phyloP scores from a whole-genome alignment of 2,888 invertebrate species.

The Drosophila borborema region DNA sequence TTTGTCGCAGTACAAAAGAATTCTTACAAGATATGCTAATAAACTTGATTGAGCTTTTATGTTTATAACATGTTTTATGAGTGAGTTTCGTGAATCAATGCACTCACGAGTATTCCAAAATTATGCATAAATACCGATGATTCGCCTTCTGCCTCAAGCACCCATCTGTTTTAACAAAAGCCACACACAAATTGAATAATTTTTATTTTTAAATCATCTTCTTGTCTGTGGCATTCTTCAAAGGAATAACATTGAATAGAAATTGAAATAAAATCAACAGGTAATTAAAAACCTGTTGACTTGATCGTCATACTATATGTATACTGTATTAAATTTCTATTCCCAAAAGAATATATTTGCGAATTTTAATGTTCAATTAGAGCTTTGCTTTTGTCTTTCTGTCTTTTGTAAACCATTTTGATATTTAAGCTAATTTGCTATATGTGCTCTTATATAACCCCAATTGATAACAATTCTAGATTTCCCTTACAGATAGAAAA shows the following conservation, averaged over 20 bases:
- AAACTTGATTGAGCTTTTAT: slow-evolving; percentile 18
- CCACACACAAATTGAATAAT: slow-evolving; percentile 25
- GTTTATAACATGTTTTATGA: slow-evolving; percentile 11
- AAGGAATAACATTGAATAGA: slow-evolving; percentile 7
- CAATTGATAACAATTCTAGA: not conserved
- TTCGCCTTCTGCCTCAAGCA: not conserved
- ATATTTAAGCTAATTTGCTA: not conserved
- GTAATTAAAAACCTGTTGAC: slow-evolving; percentile 26
- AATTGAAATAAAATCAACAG: slow-evolving; percentile 26
- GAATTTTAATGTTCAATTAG: too few species aligned
- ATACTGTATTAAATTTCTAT: too few species aligned
- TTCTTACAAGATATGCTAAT: slow-evolving; percentile 32
- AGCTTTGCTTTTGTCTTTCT: not conserved
- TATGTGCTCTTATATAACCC: not conserved
- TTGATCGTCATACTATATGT: too few species aligned
- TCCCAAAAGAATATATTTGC: too few species aligned
- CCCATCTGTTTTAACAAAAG: slow-evolving; percentile 24
- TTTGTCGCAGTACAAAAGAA: not conserved
- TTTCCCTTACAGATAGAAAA: not conserved
- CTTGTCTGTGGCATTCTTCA: slow-evolving; percentile 24
- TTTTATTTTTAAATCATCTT: slow-evolving; percentile 13
- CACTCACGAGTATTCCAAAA: slow-evolving; percentile 33
- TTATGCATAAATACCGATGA: slow-evolving; percentile 20
- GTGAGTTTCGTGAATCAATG: slow-evolving; percentile 39
- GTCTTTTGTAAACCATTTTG: not conserved